Evolutionary conservation across 2,113 vertebrate genomes (phyloP).

Genomic region (Pituophis catenifer): DNA sequence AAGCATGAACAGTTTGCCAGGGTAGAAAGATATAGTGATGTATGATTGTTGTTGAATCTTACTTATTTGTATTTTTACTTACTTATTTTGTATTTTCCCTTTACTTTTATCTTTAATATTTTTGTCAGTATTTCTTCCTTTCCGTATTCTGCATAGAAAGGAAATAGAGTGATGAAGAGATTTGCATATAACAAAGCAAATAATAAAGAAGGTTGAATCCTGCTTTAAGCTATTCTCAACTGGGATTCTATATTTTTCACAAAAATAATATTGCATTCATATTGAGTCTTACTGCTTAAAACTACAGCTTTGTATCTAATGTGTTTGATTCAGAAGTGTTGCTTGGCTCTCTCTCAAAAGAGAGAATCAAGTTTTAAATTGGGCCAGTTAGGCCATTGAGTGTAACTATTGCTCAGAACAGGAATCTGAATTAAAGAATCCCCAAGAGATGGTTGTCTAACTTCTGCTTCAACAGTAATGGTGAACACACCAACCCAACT

Average conservation of each 20-base stretch:
- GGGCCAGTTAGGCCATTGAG: neutral
- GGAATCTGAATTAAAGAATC: neutral
- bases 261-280: neutral
- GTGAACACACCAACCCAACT: neutral
- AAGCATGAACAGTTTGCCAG: neutral
- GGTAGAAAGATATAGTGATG: neutral
- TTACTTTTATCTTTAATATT: neutral
- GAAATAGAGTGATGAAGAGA: neutral
- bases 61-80: neutral
- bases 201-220: neutral
- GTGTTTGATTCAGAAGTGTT: neutral
- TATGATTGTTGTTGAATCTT: neutral
- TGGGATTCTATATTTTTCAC: neutral
- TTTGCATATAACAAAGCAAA: neutral
- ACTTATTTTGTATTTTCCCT: neutral
- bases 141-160: neutral
- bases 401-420: neutral
- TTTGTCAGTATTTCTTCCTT: neutral
- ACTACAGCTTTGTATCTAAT: neutral
- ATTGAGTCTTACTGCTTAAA: neutral
- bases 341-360: neutral
- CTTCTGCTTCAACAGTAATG: neutral
- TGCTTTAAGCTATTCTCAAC: neutral
- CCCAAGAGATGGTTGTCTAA: neutral
- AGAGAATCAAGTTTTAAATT: neutral